Conservation (phyloP, 2,113 vertebrate species). For the Sapajus apella region DNA sequence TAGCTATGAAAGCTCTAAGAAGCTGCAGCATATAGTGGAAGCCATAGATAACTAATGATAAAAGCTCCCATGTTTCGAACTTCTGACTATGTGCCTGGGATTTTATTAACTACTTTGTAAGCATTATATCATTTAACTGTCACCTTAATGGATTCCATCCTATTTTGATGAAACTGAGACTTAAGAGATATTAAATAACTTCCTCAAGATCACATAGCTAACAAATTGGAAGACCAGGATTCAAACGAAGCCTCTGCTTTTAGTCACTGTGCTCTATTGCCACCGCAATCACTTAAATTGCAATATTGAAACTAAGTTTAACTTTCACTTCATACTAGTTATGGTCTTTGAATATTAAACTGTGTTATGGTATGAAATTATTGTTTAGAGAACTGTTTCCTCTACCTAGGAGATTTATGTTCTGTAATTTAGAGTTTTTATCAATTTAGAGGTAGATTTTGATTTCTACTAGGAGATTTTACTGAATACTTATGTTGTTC, state of each 20-base stretch:
- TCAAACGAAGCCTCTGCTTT: slow-evolving; percentile 24
- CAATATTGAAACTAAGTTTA: not conserved
- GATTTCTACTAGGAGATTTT: not conserved
- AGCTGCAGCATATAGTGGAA: not conserved
- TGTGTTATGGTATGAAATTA: not conserved
- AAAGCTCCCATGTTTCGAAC: not conserved
- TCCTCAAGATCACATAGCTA: not conserved
- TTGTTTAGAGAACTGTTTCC: not conserved
- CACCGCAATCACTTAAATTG: not conserved
- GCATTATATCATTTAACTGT: not conserved
- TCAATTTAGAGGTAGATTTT: slow-evolving; percentile 14
- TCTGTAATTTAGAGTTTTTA: slow-evolving; percentile 13
- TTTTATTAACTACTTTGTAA: slow-evolving; percentile 27
- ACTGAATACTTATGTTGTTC: not conserved
- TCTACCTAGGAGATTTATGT: not conserved
- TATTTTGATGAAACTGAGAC: slow-evolving; percentile 13
- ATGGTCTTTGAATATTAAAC: not conserved
- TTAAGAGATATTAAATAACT: not conserved
- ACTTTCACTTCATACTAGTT: not conserved
- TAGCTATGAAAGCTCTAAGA: not conserved
- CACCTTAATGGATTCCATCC: not conserved
- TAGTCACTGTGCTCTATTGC: not conserved
- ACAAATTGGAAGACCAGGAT: not conserved
- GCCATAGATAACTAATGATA: not conserved
- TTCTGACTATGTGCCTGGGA: not conserved